A percentile compares a stretch with the other conserved stretches of the same genome.
phyloP scores from a whole-genome alignment of 2,113 vertebrate genomes.

The Podiceps cristatus region DNA sequence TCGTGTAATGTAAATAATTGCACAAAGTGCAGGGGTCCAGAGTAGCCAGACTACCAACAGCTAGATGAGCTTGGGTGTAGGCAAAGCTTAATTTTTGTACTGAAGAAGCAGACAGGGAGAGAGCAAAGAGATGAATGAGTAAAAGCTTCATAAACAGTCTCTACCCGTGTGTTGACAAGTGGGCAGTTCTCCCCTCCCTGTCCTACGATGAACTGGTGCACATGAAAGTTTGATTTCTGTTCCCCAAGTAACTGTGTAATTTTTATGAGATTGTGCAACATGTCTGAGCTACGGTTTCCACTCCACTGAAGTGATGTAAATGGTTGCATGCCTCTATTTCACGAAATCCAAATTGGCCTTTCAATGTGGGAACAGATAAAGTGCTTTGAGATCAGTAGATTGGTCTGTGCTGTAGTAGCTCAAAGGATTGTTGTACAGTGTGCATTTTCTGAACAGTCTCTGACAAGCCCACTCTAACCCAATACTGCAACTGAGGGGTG shows the following conservation, averaged over 20 bases:
- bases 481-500: background rate
- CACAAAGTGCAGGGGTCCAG: background rate
- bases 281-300: background rate
- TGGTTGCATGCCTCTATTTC: background rate
- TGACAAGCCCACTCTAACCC: background rate
- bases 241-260: background rate
- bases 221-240: background rate
- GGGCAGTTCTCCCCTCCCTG: background rate
- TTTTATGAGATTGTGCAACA: background rate
- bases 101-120: background rate
- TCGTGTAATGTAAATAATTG: background rate
- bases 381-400: background rate
- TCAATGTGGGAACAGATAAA: background rate
- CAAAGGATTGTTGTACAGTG: background rate
- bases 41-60: background rate
- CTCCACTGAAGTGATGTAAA: background rate
- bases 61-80: background rate
- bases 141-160: background rate
- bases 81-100: background rate
- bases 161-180: background rate
- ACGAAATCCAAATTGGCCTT: background rate
- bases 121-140: background rate
- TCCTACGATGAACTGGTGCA: background rate
- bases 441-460: accelerated
- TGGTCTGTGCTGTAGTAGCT: background rate